A percentile compares a stretch with the other conserved stretches of the same genome.
Evolutionary conservation across 2,888 invertebrate species (phyloP).

Genomic region (Caenorhabditis sp.): DNA sequence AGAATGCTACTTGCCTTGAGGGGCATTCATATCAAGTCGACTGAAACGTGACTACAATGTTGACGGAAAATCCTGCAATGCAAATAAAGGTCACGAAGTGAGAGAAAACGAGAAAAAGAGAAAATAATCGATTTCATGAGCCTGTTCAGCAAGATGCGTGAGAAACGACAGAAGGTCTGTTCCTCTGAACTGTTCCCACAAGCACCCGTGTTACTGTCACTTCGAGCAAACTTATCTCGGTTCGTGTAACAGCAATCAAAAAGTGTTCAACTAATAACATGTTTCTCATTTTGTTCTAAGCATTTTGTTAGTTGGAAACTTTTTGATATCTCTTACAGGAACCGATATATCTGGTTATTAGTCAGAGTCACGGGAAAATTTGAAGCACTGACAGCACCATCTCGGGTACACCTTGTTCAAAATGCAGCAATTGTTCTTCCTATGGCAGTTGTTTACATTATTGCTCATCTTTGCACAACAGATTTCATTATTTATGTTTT

Average conservation of each 20-base stretch:
- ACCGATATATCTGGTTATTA: too few relatives aligned
- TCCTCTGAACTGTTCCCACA: too few relatives aligned
- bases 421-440: neutral
- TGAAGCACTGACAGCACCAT: too few relatives aligned
- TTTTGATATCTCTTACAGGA: too few relatives aligned
- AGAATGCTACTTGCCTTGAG: slow-evolving; percentile 17
- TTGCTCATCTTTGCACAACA: slow-evolving; percentile 5
- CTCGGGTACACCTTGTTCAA: neutral
- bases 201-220: too few relatives aligned
- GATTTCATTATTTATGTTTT: neutral
- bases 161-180: too few relatives aligned
- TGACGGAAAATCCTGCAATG: slow-evolving; percentile 17
- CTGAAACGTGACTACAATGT: neutral
- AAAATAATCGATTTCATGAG: slow-evolving; percentile 14
- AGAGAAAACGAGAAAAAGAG: neutral
- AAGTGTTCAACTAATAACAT: too few relatives aligned
- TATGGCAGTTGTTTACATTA: neutral
- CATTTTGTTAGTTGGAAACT: too few relatives aligned
- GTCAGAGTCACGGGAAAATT: too few relatives aligned
- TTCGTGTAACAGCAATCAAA: too few relatives aligned
- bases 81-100: slow-evolving; percentile 16
- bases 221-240: too few relatives aligned
- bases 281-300: too few relatives aligned
- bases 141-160: neutral
- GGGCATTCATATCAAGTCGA: slow-evolving; percentile 22